Percentiles rank a stretch among this genome's conserved stretches.
These are phyloP conservation scores for Lota lota DNA, from an alignment of 2,113 vertebrate genomes.

Conservation along the genomic window DNA sequence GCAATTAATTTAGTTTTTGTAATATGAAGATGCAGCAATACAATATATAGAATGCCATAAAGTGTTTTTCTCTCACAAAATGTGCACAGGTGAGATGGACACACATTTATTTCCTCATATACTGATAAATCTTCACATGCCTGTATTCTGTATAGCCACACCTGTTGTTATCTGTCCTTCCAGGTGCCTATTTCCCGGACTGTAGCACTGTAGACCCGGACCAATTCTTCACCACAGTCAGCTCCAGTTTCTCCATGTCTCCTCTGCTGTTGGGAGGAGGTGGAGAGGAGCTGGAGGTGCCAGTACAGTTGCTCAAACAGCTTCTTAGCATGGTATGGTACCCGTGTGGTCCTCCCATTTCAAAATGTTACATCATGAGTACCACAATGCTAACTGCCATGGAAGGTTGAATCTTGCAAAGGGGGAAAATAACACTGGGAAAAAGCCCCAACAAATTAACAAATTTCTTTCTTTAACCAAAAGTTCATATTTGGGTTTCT, in stretches of 20 bases:
- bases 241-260: conserved; percentile 92
- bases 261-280: conserved; percentile 83
- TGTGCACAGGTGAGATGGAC: too few relatives aligned
- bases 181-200: conserved; percentile 86
- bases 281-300: conserved; percentile 83
- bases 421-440: background rate
- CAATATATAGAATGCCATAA: too few relatives aligned
- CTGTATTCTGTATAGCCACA: background rate
- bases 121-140: too few relatives aligned
- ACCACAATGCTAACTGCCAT: background rate
- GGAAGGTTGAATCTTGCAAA: background rate
- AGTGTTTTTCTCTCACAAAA: too few relatives aligned
- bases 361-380: background rate
- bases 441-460: too few relatives aligned
- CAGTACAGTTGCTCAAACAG: conserved; percentile 82
- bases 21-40: too few relatives aligned
- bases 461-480: background rate
- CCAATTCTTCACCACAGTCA: conserved; percentile 90
- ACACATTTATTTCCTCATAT: too few relatives aligned
- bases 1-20: too few relatives aligned
- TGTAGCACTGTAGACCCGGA: conserved; percentile 83
- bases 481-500: background rate
- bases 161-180: background rate
- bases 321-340: conserved; percentile 83
- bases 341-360: too few relatives aligned